These are phyloP conservation scores for Pachyuromys duprasi DNA, from an alignment of 2,797 vertebrate genomes.

Conservation along the genomic window DNA sequence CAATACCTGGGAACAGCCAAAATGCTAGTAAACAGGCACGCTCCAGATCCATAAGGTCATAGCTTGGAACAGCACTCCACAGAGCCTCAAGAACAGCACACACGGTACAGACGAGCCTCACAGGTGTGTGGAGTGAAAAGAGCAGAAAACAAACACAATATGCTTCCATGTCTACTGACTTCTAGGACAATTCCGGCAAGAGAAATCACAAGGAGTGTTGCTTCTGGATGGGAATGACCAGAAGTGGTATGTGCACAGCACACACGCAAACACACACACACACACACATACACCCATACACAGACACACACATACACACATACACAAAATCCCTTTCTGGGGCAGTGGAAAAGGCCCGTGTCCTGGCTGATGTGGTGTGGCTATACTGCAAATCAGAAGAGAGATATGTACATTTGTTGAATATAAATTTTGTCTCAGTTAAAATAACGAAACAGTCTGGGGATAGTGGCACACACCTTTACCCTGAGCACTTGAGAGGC, in stretches of 20 bases:
- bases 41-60: background rate
- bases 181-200: background rate
- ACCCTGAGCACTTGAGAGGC: background rate
- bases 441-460: background rate
- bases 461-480: background rate
- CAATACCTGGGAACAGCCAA: background rate
- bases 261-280: background rate
- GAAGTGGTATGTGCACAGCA: background rate
- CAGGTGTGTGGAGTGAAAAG: background rate
- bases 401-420: background rate
- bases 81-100: background rate
- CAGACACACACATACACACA: no score
- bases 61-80: rapidly evolving
- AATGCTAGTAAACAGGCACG: background rate
- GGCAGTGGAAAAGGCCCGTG: background rate
- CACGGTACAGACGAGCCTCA: background rate
- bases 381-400: background rate
- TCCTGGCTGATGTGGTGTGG: background rate
- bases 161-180: background rate
- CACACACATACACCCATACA: background rate
- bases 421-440: background rate
- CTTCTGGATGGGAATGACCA: background rate
- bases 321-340: background rate
- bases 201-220: background rate
- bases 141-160: background rate